These are phyloP conservation scores for Sebastes matsubarae DNA, from an alignment of 2,797 vertebrate species.

Conservation along the genomic window DNA sequence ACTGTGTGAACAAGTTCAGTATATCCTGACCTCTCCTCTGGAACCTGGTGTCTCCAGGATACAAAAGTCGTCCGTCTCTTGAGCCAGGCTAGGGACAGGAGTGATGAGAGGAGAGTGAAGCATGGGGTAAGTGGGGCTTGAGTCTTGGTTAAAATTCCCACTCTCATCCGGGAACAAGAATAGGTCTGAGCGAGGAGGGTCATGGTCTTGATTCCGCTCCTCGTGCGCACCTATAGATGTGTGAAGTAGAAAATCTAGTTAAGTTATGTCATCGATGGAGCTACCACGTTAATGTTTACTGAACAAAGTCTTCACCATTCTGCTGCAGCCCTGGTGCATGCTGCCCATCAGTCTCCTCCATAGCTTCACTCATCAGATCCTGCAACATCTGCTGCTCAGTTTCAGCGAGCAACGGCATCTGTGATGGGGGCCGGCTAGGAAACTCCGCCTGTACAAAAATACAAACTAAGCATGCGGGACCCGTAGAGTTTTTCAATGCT, in stretches of 20 bases:
- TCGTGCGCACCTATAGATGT: constrained; percentile 81
- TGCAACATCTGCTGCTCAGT: constrained; percentile 94
- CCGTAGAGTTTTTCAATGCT: not conserved
- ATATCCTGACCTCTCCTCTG: constrained; percentile 81
- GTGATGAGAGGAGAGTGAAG: constrained; percentile 90
- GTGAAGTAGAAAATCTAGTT: not conserved
- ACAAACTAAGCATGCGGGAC: not conserved
- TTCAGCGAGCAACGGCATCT: constrained; percentile 87
- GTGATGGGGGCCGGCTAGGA: constrained; percentile 78
- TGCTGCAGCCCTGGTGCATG: constrained; percentile 79
- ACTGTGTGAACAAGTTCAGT: not conserved
- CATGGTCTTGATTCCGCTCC: constrained; percentile 82
- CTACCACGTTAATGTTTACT: not conserved
- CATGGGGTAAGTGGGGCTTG: constrained; percentile 85
- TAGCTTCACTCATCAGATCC: constrained; percentile 98
- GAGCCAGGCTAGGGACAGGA: constrained; percentile 77
- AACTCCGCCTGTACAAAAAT: constrained; percentile 81
- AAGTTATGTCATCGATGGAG: not conserved
- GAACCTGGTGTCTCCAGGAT: constrained; percentile 94
- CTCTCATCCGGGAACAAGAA: constrained; percentile 99
- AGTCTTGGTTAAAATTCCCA: constrained; percentile 88
- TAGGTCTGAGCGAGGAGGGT: constrained; percentile 92
- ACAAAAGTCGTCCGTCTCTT: constrained; percentile 95
- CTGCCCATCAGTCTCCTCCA: constrained; percentile 92
- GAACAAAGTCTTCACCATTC: constrained; percentile 82